Percentiles rank a stretch among this genome's conserved stretches.
Evolutionary conservation across 2,888 invertebrate genomes (phyloP).

Genomic region (Crioceris asparagi): DNA sequence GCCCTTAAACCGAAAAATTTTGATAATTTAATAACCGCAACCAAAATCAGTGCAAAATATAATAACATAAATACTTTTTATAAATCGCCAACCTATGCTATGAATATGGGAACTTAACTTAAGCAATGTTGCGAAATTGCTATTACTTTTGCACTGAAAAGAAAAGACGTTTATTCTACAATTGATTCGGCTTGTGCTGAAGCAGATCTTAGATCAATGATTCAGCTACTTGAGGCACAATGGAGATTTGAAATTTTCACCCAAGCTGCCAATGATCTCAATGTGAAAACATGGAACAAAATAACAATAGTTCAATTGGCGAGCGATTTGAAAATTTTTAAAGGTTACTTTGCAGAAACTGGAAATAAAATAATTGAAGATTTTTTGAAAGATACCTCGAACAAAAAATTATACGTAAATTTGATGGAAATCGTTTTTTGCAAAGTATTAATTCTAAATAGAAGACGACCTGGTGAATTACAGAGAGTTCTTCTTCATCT

Average conservation of each 20-base stretch:
- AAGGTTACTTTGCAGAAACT: conserved; percentile 8
- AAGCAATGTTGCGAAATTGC: conserved; percentile 8
- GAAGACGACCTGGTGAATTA: conserved; percentile 6
- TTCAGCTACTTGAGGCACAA: conserved; percentile 13
- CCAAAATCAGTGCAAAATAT: conserved; percentile 5
- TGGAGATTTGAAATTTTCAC: conserved; percentile 13
- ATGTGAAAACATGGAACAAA: conserved; percentile 18
- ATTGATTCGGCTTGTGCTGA: conserved; percentile 11
- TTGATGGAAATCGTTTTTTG: conserved; percentile 19
- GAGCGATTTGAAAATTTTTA: conserved; percentile 12
- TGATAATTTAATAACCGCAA: neutral
- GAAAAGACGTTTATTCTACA: conserved; percentile 4
- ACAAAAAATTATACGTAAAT: neutral
- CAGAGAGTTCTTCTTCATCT: conserved; percentile 10
- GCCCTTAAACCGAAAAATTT: neutral
- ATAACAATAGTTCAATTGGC: conserved; percentile 13
- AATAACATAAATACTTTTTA: conserved; percentile 3
- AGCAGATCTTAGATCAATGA: conserved; percentile 20
- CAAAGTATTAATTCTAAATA: conserved; percentile 6
- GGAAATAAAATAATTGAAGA: conserved; percentile 3
- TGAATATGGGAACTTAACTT: conserved; percentile 8
- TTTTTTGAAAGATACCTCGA: conserved; percentile 1
- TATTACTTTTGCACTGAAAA: conserved; percentile 8
- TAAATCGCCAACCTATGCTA: conserved; percentile 7
- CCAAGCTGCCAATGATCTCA: conserved; percentile 13